A percentile compares a stretch with the other conserved stretches of the same genome.
Evolutionary conservation across 2,888 invertebrate species (phyloP).

Genomic region (Mechanitis messenoides): DNA sequence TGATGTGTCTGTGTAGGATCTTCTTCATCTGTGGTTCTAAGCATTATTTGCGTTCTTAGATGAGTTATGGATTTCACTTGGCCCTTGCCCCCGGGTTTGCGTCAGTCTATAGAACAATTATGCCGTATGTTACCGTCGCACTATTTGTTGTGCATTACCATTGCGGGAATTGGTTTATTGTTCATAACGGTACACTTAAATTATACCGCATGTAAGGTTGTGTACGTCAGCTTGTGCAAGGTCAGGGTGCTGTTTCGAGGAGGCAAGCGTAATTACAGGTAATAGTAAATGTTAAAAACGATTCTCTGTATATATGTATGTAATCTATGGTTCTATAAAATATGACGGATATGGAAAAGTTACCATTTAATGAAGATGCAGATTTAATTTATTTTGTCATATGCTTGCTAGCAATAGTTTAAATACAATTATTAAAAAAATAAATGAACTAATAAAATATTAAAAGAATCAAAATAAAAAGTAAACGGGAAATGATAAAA

Average conservation of each 20-base stretch:
- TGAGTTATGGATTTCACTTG: constrained; percentile 64
- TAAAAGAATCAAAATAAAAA: too few relatives aligned
- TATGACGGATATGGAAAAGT: background rate
- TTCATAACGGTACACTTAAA: constrained; percentile 30
- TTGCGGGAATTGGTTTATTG: constrained; percentile 30
- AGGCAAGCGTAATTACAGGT: constrained; percentile 9
- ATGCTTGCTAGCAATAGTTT: too few relatives aligned
- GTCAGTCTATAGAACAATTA: constrained; percentile 68
- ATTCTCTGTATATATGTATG: background rate
- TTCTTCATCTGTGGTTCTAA: constrained; percentile 24
- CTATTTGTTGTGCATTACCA: constrained; percentile 51
- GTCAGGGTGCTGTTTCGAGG: constrained; percentile 18
- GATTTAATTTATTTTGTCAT: too few relatives aligned
- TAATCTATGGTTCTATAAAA: background rate
- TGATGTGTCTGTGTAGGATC: constrained; percentile 17
- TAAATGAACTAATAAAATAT: too few relatives aligned
- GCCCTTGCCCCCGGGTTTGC: constrained; percentile 59
- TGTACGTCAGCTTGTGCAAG: constrained; percentile 21
- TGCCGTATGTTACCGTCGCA: constrained; percentile 50
- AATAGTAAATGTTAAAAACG: constrained; percentile 3
- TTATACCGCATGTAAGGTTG: constrained; percentile 19
- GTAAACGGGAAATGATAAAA: too few relatives aligned
- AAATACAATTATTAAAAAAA: too few relatives aligned
- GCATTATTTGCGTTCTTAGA: constrained; percentile 31
- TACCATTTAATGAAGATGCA: too few relatives aligned